Conservation (phyloP, 2,888 invertebrate species). For the Scelioninae gen. 2 region DNA sequence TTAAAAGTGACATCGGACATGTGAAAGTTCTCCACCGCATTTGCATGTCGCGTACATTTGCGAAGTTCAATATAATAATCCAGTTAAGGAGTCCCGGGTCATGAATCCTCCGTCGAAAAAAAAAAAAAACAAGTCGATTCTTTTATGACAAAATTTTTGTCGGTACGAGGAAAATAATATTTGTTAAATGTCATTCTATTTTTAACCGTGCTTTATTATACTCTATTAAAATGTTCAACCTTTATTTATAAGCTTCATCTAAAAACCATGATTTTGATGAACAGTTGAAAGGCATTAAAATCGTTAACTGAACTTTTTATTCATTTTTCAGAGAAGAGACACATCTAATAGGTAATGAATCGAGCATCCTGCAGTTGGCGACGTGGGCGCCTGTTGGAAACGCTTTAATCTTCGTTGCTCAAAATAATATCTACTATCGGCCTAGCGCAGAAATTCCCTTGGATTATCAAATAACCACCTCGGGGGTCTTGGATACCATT, state of each 20-base stretch:
- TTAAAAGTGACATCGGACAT: slow-evolving; percentile 20
- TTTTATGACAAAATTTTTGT: no score
- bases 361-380: slow-evolving; percentile 80
- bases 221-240: no score
- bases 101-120: neutral
- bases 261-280: no score
- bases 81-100: slow-evolving; percentile 24
- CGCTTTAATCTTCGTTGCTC: slow-evolving; percentile 82
- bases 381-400: slow-evolving; percentile 87
- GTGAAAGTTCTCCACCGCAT: slow-evolving; percentile 19
- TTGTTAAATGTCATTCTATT: no score
- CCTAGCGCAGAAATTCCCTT: slow-evolving; percentile 75
- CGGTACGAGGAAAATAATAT: no score
- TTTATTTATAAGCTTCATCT: no score
- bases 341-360: slow-evolving; percentile 68
- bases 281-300: neutral
- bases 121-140: no score
- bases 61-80: slow-evolving; percentile 48
- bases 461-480: slow-evolving; percentile 79
- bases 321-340: slow-evolving; percentile 64
- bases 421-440: slow-evolving; percentile 87
- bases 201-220: no score
- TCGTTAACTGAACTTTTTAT: neutral
- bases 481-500: slow-evolving; percentile 79
- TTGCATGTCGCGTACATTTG: slow-evolving; percentile 22